phyloP scores from a whole-genome alignment of 2,113 vertebrate genomes.

The Semicossyphus pulcher region DNA sequence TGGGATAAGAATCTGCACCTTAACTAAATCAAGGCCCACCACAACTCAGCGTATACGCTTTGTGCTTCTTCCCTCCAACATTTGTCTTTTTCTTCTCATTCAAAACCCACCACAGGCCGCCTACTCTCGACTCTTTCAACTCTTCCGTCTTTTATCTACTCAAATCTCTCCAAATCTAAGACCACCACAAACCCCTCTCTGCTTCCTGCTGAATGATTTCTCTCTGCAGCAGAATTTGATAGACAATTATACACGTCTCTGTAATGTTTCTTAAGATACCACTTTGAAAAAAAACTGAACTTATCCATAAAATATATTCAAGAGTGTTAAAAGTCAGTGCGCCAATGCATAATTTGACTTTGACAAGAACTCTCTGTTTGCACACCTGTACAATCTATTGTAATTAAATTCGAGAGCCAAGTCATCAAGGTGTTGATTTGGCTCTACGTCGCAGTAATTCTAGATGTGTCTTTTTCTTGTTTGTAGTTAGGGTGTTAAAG shows the following conservation, averaged over 20 bases:
- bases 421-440: no score
- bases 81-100: constrained; percentile 63
- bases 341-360: no score
- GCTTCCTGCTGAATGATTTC: constrained; percentile 44
- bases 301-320: no score
- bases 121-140: constrained; percentile 60
- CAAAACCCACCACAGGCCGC: constrained; percentile 81
- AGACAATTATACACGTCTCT: background rate
- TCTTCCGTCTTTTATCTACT: constrained; percentile 59
- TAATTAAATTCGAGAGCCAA: no score
- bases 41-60: constrained; percentile 62
- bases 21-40: constrained; percentile 83
- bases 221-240: constrained; percentile 14
- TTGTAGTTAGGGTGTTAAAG: no score
- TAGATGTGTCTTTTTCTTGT: no score
- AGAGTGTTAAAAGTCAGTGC: no score
- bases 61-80: constrained; percentile 50
- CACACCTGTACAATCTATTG: no score
- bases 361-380: no score
- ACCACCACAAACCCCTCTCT: constrained; percentile 79
- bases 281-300: no score
- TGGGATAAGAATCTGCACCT: constrained; percentile 80
- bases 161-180: constrained; percentile 77
- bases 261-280: no score
- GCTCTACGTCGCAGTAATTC: no score